Percentiles rank a stretch among this genome's conserved stretches.
These are phyloP conservation scores for Smittia sp. DNA, from an alignment of 2,888 invertebrate genomes.

Conservation along the genomic window DNA sequence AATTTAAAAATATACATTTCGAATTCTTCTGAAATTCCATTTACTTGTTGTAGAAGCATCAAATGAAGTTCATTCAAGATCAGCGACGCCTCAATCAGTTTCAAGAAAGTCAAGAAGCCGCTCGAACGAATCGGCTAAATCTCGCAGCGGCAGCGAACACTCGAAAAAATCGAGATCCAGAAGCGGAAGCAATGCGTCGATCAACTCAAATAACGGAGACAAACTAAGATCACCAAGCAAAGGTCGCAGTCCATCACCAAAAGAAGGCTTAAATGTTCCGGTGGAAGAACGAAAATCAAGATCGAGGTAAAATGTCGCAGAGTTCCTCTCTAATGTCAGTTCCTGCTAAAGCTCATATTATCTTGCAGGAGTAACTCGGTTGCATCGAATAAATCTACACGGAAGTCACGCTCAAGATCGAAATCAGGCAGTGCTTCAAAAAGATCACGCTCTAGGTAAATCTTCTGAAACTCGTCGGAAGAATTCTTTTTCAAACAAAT, in stretches of 20 bases:
- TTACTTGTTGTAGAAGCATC: slow-evolving; percentile 5
- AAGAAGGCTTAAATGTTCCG: slow-evolving; percentile 40
- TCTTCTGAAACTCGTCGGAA: background rate
- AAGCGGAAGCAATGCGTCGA: slow-evolving; percentile 42
- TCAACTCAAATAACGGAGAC: slow-evolving; percentile 42
- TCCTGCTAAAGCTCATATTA: background rate
- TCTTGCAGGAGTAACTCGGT: slow-evolving; percentile 7
- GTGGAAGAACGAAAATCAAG: slow-evolving; percentile 42
- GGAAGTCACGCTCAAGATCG: background rate
- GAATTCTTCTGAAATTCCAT: background rate
- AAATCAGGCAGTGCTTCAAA: background rate
- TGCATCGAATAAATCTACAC: background rate
- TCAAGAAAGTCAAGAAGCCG: slow-evolving; percentile 41
- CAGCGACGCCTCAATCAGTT: background rate
- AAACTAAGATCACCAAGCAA: slow-evolving; percentile 44
- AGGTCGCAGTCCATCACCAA: background rate
- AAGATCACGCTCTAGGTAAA: slow-evolving; percentile 32
- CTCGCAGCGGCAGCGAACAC: slow-evolving; percentile 37
- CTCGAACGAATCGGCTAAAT: slow-evolving; percentile 42
- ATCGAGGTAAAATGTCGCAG: slow-evolving; percentile 42
- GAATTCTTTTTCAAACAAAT: too few relatives aligned
- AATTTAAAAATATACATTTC: too few relatives aligned
- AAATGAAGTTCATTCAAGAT: background rate
- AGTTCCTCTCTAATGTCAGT: too few relatives aligned
- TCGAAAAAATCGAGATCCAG: slow-evolving; percentile 41